Percentiles rank a stretch among this genome's conserved stretches.
phyloP scores from a whole-genome alignment of 2,888 invertebrate genomes.

The Clepsis dumicolana region DNA sequence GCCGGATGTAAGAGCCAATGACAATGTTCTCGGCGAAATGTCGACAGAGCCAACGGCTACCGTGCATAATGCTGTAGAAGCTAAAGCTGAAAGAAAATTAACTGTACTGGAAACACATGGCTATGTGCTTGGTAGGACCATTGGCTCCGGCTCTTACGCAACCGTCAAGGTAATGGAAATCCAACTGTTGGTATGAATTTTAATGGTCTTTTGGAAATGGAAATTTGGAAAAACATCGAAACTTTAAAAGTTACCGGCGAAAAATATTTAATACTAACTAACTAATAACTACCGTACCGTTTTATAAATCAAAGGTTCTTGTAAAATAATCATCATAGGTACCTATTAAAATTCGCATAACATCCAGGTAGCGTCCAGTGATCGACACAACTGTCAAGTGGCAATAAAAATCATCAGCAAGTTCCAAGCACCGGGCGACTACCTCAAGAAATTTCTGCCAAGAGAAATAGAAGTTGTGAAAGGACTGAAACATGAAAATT shows the following conservation, averaged over 20 bases:
- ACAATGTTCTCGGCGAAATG: constrained; percentile 82
- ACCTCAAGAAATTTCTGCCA: constrained; percentile 92
- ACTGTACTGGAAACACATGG: constrained; percentile 93
- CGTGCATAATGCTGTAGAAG: constrained; percentile 76
- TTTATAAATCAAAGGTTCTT: too few relatives aligned
- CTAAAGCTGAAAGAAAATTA: constrained; percentile 77
- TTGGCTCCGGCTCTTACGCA: constrained; percentile 94
- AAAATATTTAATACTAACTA: background rate
- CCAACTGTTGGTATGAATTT: constrained; percentile 18
- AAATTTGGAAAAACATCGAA: background rate
- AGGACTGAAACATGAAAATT: constrained; percentile 91
- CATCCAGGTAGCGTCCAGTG: constrained; percentile 89
- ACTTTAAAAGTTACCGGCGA: background rate
- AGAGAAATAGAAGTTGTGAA: constrained; percentile 94
- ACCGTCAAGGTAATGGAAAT: constrained; percentile 88
- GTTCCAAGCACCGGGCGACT: constrained; percentile 92
- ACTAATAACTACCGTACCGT: too few relatives aligned
- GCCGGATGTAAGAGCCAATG: constrained; percentile 81
- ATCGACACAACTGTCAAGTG: constrained; percentile 90
- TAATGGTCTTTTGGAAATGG: background rate
- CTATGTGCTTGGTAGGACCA: constrained; percentile 90
- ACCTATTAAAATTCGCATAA: too few relatives aligned
- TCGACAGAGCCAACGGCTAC: constrained; percentile 79
- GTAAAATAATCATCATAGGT: too few relatives aligned
- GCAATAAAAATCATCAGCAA: constrained; percentile 95